Percentiles rank a stretch among this genome's conserved stretches.
phyloP scores from a whole-genome alignment of 2,888 invertebrate genomes.

The Acanthosoma haemorrhoidale region DNA sequence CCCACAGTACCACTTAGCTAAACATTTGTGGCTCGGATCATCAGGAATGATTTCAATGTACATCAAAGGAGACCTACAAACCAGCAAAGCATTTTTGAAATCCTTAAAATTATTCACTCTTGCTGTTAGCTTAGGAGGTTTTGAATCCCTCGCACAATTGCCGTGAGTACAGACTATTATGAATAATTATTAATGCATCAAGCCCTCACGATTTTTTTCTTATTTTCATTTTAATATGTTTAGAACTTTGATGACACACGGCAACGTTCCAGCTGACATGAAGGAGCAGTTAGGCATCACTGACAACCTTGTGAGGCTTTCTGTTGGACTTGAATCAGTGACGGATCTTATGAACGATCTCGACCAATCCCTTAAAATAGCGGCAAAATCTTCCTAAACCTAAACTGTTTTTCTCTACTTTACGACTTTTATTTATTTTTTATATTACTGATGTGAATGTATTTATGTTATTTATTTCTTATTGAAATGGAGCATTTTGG shows the following conservation, averaged over 20 bases:
- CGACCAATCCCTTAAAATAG: slow-evolving; percentile 56
- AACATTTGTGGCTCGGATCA: slow-evolving; percentile 76
- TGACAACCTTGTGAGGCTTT: slow-evolving; percentile 77
- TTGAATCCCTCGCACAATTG: slow-evolving; percentile 88
- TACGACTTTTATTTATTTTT: neutral
- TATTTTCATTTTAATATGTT: slow-evolving; percentile 41
- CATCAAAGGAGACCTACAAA: slow-evolving; percentile 67
- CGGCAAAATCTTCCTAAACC: too few relatives aligned
- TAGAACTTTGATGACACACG: slow-evolving; percentile 91
- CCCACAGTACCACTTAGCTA: slow-evolving; percentile 74
- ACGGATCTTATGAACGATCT: slow-evolving; percentile 82
- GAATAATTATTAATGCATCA: neutral
- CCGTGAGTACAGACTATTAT: slow-evolving; percentile 61
- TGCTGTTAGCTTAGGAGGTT: slow-evolving; percentile 93
- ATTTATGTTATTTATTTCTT: neutral
- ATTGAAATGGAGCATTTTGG: neutral
- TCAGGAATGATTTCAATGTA: slow-evolving; percentile 93
- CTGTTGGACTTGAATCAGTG: slow-evolving; percentile 83
- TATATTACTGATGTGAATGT: neutral
- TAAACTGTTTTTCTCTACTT: too few relatives aligned
- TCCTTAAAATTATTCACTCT: slow-evolving; percentile 73
- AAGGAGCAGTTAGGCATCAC: slow-evolving; percentile 70
- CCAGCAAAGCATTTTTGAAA: slow-evolving; percentile 68
- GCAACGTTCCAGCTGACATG: slow-evolving; percentile 75
- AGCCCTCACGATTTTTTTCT: too few relatives aligned